These are phyloP conservation scores for Turritopsis dohrnii DNA, from an alignment of 30 jellyfish, hydroid and myxozoan genomes.

Conservation along the genomic window DNA sequence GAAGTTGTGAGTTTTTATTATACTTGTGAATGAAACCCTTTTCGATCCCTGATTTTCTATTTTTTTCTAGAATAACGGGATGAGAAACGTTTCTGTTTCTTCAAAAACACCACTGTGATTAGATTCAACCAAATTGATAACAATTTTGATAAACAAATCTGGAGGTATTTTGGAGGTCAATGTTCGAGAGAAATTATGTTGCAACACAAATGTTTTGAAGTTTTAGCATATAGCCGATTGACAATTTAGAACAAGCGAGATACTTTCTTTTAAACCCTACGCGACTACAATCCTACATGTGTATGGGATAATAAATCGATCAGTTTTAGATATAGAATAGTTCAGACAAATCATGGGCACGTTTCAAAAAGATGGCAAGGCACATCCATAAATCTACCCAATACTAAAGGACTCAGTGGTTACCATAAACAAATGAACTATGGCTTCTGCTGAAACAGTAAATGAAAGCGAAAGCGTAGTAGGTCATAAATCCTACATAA, in stretches of 20 bases:
- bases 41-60: no score
- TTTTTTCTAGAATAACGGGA: neutral
- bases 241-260: neutral
- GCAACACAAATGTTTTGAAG: neutral
- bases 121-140: neutral
- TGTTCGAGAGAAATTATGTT: neutral
- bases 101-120: neutral
- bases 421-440: slow-evolving; percentile 2
- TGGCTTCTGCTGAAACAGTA: slow-evolving; percentile 2
- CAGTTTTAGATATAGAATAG: neutral
- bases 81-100: neutral
- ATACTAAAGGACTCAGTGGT: neutral
- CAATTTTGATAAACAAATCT: neutral
- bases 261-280: neutral
- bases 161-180: neutral
- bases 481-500: slow-evolving; percentile 7
- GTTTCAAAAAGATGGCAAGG: neutral
- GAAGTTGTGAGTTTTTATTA: neutral
- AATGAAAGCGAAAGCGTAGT: slow-evolving; percentile 27
- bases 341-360: slow-evolving; percentile 13
- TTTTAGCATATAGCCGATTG: neutral
- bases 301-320: neutral
- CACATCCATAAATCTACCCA: neutral
- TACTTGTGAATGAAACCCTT: neutral
- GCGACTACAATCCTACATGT: neutral